Evolutionary conservation across 1,140 invertebrate species (phyloP), one percentile per base, ranked within the genome.

Genomic region (Grapholita molesta): DNA sequence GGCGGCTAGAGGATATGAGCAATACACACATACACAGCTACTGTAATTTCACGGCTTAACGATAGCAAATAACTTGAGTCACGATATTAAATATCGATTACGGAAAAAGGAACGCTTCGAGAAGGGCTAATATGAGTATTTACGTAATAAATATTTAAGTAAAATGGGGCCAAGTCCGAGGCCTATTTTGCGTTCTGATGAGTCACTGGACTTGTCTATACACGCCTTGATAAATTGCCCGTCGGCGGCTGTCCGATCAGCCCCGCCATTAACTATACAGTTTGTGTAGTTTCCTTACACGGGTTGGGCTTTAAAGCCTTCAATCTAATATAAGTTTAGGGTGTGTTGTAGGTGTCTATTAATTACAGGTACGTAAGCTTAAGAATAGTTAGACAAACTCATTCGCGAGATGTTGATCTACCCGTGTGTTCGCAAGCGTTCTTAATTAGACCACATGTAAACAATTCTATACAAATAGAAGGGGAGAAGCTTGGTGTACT

Each of bases 161-260:
- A 61, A 32, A 61, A 61, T 18, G 30, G 55, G 55, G 24, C 55
- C 24, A 61, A 57, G 28, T 28, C 12, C 53, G 53, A 5, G 12
- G 3, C 12, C 28, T 48, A 15, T 18, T 65, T 42, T 3, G 21
- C 18, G 21, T 75, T 78, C 67, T 53, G 79, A 69, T 32, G 72
- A 80, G 78, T 87, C 84, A 87, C 66, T n/a, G 25, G 61, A 48
- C 24, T 67, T 67, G 71, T 52, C 67, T 53, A 72, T 76, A 77
- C 68, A 74, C 78, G 83, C 79, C 84, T 79, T 87, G 85, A 88
- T 88, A 85, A 84, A 88, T 89, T 76, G 78, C 75, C 68, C 67
- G 55, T 73, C 72, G 76, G 66, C 70, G 38, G 66, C 52, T 76
- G 70, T 75, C 72, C 73, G 76, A 86, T 83, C 71, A 80, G 77